Conservation (phyloP, 2,113 vertebrate genomes). For the Neodontobutis hainanensis region DNA sequence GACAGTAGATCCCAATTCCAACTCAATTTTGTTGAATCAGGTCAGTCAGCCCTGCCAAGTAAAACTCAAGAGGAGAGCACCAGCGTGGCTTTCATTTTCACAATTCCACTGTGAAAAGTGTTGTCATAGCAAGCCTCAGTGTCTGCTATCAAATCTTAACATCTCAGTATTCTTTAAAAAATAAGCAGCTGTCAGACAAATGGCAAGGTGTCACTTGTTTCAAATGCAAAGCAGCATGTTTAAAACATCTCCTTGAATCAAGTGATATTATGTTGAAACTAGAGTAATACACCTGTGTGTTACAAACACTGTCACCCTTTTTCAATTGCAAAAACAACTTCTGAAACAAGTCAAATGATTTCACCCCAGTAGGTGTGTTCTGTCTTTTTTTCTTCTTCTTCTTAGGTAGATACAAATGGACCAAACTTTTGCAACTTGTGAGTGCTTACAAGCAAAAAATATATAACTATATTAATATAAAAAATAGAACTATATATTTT, state of each 20-base stretch:
- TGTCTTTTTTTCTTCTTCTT: slow-evolving; percentile 44
- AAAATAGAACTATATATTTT: slow-evolving; percentile 7
- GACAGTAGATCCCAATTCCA: not conserved
- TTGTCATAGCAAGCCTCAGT: slow-evolving; percentile 13
- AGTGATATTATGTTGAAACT: slow-evolving; percentile 55
- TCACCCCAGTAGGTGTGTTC: slow-evolving; percentile 37
- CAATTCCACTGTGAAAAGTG: slow-evolving; percentile 19
- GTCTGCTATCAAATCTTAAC: slow-evolving; percentile 30
- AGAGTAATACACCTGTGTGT: slow-evolving; percentile 55
- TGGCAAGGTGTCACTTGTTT: slow-evolving; percentile 66
- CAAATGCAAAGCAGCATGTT: slow-evolving; percentile 69
- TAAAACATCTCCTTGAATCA: slow-evolving; percentile 64
- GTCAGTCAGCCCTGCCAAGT: slow-evolving; percentile 25
- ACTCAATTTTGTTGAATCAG: slow-evolving; percentile 20
- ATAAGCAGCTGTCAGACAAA: slow-evolving; percentile 45
- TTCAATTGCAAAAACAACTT: slow-evolving; percentile 56
- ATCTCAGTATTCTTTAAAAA: slow-evolving; percentile 37
- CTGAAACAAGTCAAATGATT: slow-evolving; percentile 70
- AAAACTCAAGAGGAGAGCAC: slow-evolving; percentile 18
- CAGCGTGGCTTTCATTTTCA: slow-evolving; percentile 27
- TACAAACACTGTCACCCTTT: slow-evolving; percentile 56
- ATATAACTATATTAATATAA: not conserved
- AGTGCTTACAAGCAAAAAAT: slow-evolving; percentile 3
- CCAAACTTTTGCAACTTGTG: slow-evolving; percentile 19
- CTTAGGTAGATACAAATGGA: slow-evolving; percentile 32